Conservation (phyloP, 2,888 invertebrate species). For the Odiellus spinosus region DNA sequence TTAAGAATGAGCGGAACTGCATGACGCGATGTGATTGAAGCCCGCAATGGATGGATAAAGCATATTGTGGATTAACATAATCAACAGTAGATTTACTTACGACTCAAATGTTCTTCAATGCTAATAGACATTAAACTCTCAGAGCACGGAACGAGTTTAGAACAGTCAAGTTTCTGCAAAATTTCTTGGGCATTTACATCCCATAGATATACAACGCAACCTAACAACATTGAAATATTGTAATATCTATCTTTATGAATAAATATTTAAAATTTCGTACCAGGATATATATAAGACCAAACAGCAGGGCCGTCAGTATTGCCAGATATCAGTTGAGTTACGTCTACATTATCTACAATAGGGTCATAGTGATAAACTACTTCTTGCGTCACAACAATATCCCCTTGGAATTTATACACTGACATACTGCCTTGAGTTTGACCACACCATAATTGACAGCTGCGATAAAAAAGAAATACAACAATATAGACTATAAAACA, state of each 20-base stretch:
- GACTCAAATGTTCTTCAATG: constrained; percentile 67
- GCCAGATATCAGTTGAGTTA: constrained; percentile 49
- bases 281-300: constrained; percentile 70
- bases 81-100: constrained; percentile 31
- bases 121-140: constrained; percentile 80
- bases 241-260: background rate
- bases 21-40: too few relatives aligned
- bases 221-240: constrained; percentile 24
- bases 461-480: constrained; percentile 9
- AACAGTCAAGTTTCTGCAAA: constrained; percentile 68
- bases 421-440: constrained; percentile 62
- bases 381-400: constrained; percentile 57
- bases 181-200: constrained; percentile 48
- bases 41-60: background rate
- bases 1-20: too few relatives aligned
- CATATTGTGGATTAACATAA: background rate
- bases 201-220: constrained; percentile 80
- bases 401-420: constrained; percentile 53
- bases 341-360: constrained; percentile 44
- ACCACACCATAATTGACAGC: constrained; percentile 73
- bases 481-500: constrained; percentile 6
- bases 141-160: constrained; percentile 76
- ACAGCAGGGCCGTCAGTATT: constrained; percentile 25
- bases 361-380: constrained; percentile 44
- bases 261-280: constrained; percentile 33